Conservation (phyloP, 2,113 vertebrate genomes). For the Chloroceryle aenea region DNA sequence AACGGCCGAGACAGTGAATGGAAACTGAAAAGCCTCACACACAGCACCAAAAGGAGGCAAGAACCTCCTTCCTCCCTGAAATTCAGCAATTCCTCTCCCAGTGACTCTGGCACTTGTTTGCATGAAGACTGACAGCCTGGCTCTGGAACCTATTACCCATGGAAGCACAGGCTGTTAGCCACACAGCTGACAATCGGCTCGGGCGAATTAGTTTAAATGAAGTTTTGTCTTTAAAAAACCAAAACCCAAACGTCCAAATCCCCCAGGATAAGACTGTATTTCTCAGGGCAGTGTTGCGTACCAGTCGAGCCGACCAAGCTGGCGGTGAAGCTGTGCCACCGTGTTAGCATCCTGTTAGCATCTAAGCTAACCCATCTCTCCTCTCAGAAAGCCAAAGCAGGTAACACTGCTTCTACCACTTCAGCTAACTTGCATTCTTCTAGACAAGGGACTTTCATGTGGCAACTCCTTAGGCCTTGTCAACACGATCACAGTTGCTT, state of each 20-base stretch:
- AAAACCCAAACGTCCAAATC: neutral
- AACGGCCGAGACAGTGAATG: neutral
- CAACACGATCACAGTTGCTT: neutral
- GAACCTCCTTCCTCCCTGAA: conserved; percentile 4
- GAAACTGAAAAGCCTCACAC: neutral
- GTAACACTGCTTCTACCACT: neutral
- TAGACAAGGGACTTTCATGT: neutral
- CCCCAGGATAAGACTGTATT: neutral
- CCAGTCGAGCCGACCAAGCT: fast-evolving
- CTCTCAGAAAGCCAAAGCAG: neutral
- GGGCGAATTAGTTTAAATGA: conserved; percentile 2
- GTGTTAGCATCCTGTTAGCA: fast-evolving
- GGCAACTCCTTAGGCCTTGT: neutral
- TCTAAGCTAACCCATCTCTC: neutral
- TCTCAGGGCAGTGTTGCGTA: neutral
- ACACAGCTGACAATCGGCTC: conserved; percentile 27
- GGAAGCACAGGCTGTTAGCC: conserved; percentile 43
- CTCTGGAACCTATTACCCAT: conserved; percentile 63
- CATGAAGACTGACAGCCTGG: neutral
- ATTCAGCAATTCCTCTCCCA: neutral
- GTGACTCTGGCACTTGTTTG: conserved; percentile 19
- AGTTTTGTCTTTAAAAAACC: neutral
- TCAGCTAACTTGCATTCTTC: neutral
- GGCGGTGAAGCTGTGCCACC: neutral
- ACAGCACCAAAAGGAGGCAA: neutral